Conservation (phyloP, 23 tunicate genomes). For the Phallusia fumigata region DNA sequence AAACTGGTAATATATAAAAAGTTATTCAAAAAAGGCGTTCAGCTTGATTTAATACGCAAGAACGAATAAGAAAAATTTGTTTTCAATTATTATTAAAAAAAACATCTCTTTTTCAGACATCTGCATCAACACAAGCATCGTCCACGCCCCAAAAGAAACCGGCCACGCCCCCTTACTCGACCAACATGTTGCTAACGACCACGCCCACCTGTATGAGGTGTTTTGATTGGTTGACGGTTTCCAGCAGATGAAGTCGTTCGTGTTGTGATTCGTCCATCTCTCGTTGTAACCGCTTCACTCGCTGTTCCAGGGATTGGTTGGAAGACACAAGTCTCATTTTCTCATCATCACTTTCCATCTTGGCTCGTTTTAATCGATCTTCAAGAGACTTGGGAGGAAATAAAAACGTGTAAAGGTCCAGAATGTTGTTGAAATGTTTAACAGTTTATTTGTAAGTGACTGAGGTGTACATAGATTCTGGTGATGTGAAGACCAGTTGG, state of each 20-base stretch:
- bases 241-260: slow-evolving; percentile 56
- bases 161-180: too few relatives aligned
- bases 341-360: slow-evolving; percentile 44
- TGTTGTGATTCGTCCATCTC: slow-evolving; percentile 78
- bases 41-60: too few relatives aligned
- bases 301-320: slow-evolving; percentile 68
- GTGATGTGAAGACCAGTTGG: too few relatives aligned
- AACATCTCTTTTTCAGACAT: too few relatives aligned
- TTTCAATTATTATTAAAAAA: too few relatives aligned
- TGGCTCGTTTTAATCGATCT: slow-evolving; percentile 45
- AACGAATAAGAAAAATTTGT: too few relatives aligned
- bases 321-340: slow-evolving; percentile 25
- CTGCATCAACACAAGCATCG: too few relatives aligned
- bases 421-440: not conserved
- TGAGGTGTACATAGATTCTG: too few relatives aligned
- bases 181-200: too few relatives aligned
- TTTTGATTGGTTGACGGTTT: slow-evolving; percentile 62
- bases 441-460: not conserved
- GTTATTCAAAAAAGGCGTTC: too few relatives aligned
- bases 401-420: not conserved
- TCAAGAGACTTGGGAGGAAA: slow-evolving; percentile 37
- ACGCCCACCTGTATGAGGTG: slow-evolving; percentile 55
- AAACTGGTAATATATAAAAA: too few relatives aligned
- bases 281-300: slow-evolving; percentile 41
- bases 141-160: too few relatives aligned